phyloP scores from a whole-genome alignment of 2,113 vertebrate species.

The Crotalus helleri region DNA sequence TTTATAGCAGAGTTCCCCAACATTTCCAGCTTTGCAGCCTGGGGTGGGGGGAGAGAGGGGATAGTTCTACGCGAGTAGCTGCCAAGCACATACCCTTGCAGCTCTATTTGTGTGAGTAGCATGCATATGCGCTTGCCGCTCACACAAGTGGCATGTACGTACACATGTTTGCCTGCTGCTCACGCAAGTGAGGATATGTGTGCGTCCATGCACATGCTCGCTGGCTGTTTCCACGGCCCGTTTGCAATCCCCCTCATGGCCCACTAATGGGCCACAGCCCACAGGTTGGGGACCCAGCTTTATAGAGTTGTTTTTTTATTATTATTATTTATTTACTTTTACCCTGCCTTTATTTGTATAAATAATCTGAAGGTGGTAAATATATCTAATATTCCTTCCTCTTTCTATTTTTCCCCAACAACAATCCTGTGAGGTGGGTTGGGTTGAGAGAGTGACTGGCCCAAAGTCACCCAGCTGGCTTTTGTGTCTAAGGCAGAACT shows the following conservation, averaged over 20 bases:
- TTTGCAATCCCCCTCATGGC: not conserved
- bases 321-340: not conserved
- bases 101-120: not conserved
- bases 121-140: rapidly evolving
- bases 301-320: not conserved
- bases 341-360: not conserved
- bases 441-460: not conserved
- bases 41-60: not conserved
- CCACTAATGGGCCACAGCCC: not conserved
- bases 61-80: not conserved
- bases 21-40: not conserved
- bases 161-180: not conserved
- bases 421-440: not conserved
- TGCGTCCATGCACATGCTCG: not conserved
- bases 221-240: not conserved
- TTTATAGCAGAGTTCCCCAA: slow-evolving; percentile 22
- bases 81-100: not conserved
- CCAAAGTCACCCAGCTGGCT: not conserved
- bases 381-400: not conserved
- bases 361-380: not conserved
- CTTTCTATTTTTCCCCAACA: not conserved
- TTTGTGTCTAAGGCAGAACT: not conserved
- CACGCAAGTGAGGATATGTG: not conserved
- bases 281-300: not conserved
- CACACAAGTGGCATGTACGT: not conserved